Conservation (phyloP, 2,797 vertebrate genomes). For the Macropodus opercularis region DNA sequence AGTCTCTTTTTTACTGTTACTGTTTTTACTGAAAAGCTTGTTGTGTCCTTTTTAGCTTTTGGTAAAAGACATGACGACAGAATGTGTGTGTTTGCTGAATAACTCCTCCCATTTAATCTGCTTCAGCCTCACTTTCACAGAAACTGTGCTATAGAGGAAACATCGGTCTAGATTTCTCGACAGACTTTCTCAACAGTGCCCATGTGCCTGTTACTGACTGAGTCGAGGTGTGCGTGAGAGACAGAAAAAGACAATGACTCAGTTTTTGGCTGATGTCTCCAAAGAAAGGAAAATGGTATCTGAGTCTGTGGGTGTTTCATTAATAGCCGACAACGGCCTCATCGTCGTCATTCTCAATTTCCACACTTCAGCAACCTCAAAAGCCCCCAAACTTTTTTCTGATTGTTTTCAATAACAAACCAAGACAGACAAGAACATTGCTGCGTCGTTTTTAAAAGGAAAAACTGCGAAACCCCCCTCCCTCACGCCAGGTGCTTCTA, state of each 20-base stretch:
- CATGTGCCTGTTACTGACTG: neutral
- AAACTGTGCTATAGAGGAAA: constrained; percentile 31
- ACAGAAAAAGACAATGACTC: constrained; percentile 43
- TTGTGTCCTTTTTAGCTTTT: constrained; percentile 28
- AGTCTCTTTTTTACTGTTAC: neutral
- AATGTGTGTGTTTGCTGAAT: constrained; percentile 2
- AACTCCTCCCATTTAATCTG: constrained; percentile 14
- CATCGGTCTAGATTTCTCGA: constrained; percentile 18
- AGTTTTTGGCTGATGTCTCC: constrained; percentile 24
- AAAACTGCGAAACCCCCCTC: constrained; percentile 41
- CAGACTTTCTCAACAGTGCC: constrained; percentile 5
- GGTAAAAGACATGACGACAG: constrained; percentile 40
- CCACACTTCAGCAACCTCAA: constrained; percentile 32
- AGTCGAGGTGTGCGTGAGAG: constrained; percentile 3
- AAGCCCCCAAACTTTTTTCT: constrained; percentile 46
- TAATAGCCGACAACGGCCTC: neutral
- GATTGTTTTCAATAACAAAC: constrained; percentile 30
- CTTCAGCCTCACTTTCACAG: constrained; percentile 41
- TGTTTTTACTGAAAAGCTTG: constrained; percentile 6
- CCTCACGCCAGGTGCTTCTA: constrained; percentile 15
- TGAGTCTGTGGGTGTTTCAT: constrained; percentile 34
- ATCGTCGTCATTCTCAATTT: constrained; percentile 48
- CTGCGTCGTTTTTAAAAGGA: constrained; percentile 1
- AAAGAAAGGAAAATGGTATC: constrained; percentile 30
- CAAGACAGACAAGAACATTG: neutral